Evolutionary conservation across 2,113 vertebrate genomes (phyloP), one percentile per base, ranked within the genome.

Genomic region (Muntiacus muntjak): DNA sequence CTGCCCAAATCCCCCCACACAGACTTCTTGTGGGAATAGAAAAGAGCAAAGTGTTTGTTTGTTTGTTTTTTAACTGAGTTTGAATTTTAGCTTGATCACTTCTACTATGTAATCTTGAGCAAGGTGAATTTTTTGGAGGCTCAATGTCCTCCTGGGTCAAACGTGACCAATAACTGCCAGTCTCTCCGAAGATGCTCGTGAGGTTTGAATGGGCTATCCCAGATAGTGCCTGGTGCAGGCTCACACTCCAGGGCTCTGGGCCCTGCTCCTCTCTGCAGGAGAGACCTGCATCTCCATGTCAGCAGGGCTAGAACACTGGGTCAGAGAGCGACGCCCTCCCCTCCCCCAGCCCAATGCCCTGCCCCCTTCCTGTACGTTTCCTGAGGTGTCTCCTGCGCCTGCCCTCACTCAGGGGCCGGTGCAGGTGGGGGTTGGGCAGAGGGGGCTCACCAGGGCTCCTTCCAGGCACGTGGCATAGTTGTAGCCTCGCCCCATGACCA

Each of bases 391-490:
- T 93, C 16, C 52, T 10, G 3, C 9, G 45, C 30, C 89, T 47
- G 55, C n/a, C 52, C 19, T 90, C 52, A 1, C 25, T 47, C 17
- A 6, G 4, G 50, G 85, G 47, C 19, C 26, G 2, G 13, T 45
- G 62, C 43, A 40, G 13, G 4, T 5, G 4, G 52, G 26, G 62
- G 33, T 4, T 19, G 13, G 25, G 62, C 30, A 76, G 14, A 54
- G 43, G 71, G 30, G 67, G 94, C 99, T 99, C 99, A 99, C 99
- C 99, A 99, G 98, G 52, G 99, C 99, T 98, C 99, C 99, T 99
- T 99, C 99, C 57, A 99, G 99, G 98, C 99, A 99, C 0, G 99
- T 99, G 89, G 99, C 99, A 0, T 99, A 99, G 98, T 99, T 99
- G 98, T 99, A 99, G 12, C 99, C 99, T 95, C 99, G 99, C 7